Evolutionary conservation across 2,888 invertebrate species (phyloP), one percentile per base, ranked within the genome.

Genomic region (Petrolisthes cinctipes): DNA sequence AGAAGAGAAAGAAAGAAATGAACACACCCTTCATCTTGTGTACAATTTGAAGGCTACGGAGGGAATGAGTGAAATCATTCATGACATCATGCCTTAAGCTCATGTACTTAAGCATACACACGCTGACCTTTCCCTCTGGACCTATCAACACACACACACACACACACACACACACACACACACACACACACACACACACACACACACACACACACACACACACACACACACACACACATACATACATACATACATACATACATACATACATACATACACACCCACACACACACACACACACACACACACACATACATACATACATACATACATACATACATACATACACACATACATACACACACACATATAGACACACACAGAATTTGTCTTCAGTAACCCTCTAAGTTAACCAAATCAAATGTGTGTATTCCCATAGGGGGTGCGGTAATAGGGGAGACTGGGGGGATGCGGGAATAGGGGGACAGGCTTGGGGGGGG

Each of bases 251-350:
- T 14, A 61, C 61, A 61, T 14, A 61, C 61, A 61, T 14, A 61
- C 61, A 61, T 14, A 61, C 61, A 61, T 14, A 61, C 61, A 61
- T 14, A 71, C 71, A 71, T n/a, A 71, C 71, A 71, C 71, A 71
- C 71, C 9, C 71, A 71, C 71, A 71, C 71, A 71, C 71, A 71
- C 71, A 71, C 71, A 71, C 71, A 71, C 71, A 71, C 71, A 71
- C 71, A 71, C 71, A 71, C 61, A 61, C 61, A 61, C 61, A 61
- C 61, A 61, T 14, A 61, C 61, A 61, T 14, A 61, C 61, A 11
- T 23, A 76, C 51, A 76, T 23, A 76, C 51, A 76, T 23, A 76
- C 51, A 76, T 7, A 76, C 23, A 76, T 7, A 76, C 23, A 76
- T 23, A 76, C 51, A 76, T 23, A 20, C 23, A 76, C 51, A 76